A percentile compares a stretch with the other conserved stretches of the same genome.
Conservation (phyloP, 2,888 invertebrate genomes). For the Drosophila monieri region DNA sequence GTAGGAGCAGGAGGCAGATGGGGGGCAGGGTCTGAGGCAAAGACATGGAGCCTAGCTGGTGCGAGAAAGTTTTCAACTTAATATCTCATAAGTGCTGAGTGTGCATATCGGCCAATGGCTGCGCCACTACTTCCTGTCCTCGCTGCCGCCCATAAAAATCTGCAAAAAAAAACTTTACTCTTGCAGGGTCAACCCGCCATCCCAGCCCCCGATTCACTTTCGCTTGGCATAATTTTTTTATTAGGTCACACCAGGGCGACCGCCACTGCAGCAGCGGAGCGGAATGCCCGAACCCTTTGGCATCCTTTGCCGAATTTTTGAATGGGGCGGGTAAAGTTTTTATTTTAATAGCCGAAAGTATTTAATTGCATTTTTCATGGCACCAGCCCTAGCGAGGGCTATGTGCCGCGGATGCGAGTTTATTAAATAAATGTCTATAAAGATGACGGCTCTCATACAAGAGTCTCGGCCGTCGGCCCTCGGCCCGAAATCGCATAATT, state of each 20-base stretch:
- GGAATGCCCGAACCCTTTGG: conserved; percentile 12
- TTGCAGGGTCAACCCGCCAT: conserved; percentile 24
- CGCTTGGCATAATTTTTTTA: conserved; percentile 76
- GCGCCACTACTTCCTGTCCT: conserved; percentile 14
- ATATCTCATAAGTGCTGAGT: conserved; percentile 71
- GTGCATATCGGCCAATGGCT: conserved; percentile 56
- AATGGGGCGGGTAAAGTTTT: conserved; percentile 26
- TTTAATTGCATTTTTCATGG: conserved; percentile 58
- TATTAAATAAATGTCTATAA: conserved; percentile 52
- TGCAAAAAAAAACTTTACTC: conserved; percentile 4
- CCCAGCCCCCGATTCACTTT: conserved; percentile 50
- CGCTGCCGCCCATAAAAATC: conserved; percentile 15
- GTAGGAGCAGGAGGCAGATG: conserved; percentile 1
- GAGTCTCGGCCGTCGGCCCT: too few species aligned
- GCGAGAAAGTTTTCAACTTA: conserved; percentile 67
- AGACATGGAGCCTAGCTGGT: conserved; percentile 3
- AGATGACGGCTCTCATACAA: conserved; percentile 20
- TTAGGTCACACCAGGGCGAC: conserved; percentile 67
- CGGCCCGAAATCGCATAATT: conserved; percentile 56
- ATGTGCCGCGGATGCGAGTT: conserved; percentile 30
- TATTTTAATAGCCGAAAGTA: conserved; percentile 59
- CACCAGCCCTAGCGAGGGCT: conserved; percentile 1
- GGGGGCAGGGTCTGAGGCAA: neutral
- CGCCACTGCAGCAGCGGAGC: conserved; percentile 50
- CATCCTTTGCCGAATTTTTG: conserved; percentile 32